Conservation (phyloP, 2,113 vertebrate species). For the Balaeniceps rex region DNA sequence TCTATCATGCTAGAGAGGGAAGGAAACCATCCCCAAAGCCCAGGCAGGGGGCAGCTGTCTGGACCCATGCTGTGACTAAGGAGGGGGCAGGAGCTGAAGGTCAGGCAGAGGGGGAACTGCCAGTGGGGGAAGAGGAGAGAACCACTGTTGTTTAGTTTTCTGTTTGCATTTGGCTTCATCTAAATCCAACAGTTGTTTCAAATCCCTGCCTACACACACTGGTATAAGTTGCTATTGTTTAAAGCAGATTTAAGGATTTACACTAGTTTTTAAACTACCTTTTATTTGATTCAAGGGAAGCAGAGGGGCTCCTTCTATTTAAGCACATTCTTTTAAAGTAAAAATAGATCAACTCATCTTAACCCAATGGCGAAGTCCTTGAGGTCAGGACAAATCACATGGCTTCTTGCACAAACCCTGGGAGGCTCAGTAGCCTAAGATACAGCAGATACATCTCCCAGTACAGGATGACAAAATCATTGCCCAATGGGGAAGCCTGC, state of each 20-base stretch:
- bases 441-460: not conserved
- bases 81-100: not conserved
- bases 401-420: not conserved
- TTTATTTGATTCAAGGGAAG: conserved; percentile 38
- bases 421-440: not conserved
- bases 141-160: not conserved
- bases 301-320: not conserved
- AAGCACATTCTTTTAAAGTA: not conserved
- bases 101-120: not conserved
- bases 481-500: not conserved
- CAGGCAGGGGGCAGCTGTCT: not conserved
- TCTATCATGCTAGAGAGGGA: not conserved
- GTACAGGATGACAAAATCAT: not conserved
- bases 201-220: conserved; percentile 48
- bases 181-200: conserved; percentile 29
- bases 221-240: conserved; percentile 40
- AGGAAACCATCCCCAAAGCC: not conserved
- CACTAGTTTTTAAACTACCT: conserved; percentile 37
- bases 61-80: not conserved
- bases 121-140: not conserved
- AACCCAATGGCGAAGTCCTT: not conserved
- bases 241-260: conserved; percentile 62
- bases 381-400: conserved; percentile 15
- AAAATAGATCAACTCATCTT: conserved; percentile 41
- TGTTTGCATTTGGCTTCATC: conserved; percentile 1